Base-by-base conservation (phyloP, 2,113 vertebrate genomes). In the Chroicocephalus ridibundus region DNA sequence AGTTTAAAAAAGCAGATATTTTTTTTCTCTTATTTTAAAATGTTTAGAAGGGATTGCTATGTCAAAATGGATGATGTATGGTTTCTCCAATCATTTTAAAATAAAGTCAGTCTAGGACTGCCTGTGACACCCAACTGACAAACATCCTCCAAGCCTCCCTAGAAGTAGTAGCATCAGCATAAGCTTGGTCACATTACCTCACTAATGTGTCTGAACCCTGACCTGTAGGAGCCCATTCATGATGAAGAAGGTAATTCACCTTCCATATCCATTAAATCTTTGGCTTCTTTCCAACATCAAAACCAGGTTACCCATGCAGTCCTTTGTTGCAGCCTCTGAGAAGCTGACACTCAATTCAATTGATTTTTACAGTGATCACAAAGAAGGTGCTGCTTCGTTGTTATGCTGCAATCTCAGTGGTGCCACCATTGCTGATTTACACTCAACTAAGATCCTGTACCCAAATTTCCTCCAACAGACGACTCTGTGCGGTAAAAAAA, bases 151-250 rank as follows among this genome's bases (percentile, higher is more conserved):
- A 74, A 83, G 25, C 22, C 47, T 38, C 29, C 36, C 71, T 72
- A 74, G 64, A 88, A 77, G 34, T 86, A 77, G 31, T 7, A 26
- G 9, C 80, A 81, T 42, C n/a, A 58, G 21, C 24, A 20, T 40
- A 84, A 68, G 8, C 5, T 93, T 85, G 77, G 66, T 51, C 83
- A 47, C 55, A 62, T 81, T 79, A 66, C 12, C 20, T 72, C 31
- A 38, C 57, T 95, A 86, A 96, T 64, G 36, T 78, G 47, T 88
- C 80, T 95, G 91, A 96, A 88, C 92, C 22, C 66, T 95, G 85
- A 92, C 80, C 84, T 49, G 29, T 15, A 68, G 54, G 25, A 88
- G 11, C 13, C 51, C 38, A 11, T 93, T 90, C 29, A 42, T 6
- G 6, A 26, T 13, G 18, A 87, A 54, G 31, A 86, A 88, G 40